Evolutionary conservation across 2,113 vertebrate species (phyloP).

Genomic region (Tautogolabrus adspersus): DNA sequence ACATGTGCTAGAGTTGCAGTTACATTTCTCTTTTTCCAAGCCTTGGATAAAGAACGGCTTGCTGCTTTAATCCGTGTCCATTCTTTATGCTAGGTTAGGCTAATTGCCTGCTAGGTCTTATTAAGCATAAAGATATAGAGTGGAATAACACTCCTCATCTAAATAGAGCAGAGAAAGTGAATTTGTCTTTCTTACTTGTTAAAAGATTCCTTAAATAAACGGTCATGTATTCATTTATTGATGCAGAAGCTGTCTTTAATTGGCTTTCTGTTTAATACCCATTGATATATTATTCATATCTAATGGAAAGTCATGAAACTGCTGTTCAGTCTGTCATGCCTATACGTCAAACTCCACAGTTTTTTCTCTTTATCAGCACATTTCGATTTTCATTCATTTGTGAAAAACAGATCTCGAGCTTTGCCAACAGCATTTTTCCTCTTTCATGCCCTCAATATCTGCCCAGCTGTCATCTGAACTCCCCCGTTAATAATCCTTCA

Average conservation of each 20-base stretch:
- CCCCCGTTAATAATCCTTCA: conserved; percentile 15
- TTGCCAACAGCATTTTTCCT: conserved; percentile 2
- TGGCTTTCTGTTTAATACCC: no score
- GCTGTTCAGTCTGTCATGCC: neutral
- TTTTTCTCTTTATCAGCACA: neutral
- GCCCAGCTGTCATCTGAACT: neutral
- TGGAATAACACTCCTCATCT: neutral
- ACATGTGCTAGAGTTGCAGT: no score
- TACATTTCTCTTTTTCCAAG: no score
- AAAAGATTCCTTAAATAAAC: no score
- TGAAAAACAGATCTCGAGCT: conserved; percentile 14
- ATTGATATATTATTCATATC: neutral
- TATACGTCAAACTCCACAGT: neutral
- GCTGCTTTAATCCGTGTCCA: neutral
- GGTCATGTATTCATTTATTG: no score
- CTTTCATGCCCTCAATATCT: conserved; percentile 2
- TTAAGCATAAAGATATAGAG: neutral
- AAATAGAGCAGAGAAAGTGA: no score
- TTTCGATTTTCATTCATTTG: neutral
- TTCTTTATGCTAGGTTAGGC: neutral
- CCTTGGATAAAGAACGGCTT: no score
- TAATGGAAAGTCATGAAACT: neutral
- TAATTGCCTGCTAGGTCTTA: neutral
- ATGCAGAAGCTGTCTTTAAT: no score
- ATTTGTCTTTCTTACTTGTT: no score